Base-by-base conservation (phyloP, 2,113 vertebrate genomes). In the Oryzias celebensis region DNA sequence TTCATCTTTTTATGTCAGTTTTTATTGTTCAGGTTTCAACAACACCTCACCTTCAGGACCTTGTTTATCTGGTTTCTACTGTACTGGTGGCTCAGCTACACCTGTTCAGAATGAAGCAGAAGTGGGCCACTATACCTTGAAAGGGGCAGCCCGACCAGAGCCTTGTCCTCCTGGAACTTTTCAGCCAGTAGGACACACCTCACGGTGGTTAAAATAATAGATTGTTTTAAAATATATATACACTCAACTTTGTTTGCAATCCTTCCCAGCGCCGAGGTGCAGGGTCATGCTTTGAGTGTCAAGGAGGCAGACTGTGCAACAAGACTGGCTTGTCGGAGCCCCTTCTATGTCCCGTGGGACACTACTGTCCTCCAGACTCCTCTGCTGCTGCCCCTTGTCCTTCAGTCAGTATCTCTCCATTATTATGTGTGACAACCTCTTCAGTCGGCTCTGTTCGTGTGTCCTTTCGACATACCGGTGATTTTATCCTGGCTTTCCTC, bases 51-150 rank as follows among this genome's bases (percentile, higher is more conserved):
- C 94, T 0, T 90, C 91, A 0, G 94, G 94, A 28, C 89, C 42
- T 0, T 96, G 95, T 77, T 83, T 86, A 42, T 73, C 93, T 23
- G 94, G 95, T n/a, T 94, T 92, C 73, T 96, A 93, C 84, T 96
- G 94, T 48, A 85, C 86, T 3, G 91, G 85, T 31, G 91, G 91
- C 61, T 93, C 95, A 62, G 85, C 52, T 17, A 90, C 75, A 3
- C 87, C 94, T 17, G 66, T 91, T 47, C 94, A 95, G 72, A 75
- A 93, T 22, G 84, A 90, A 83, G 91, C 85, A 49, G 67, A 85
- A 43, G 85, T 92, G 64, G 95, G 95, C 2, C 86, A 92, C 75
- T 95, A 89, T 60, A 84, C 93, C 26, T 57, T 62, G 5, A 71
- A 80, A 51, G 93, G 93, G 44, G 93, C 94, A 43, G 87, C 84